A percentile compares a stretch with the other conserved stretches of the same genome.
These are phyloP conservation scores for Drosophila santomea DNA, from an alignment of 1,140 invertebrate species.

Conservation along the genomic window DNA sequence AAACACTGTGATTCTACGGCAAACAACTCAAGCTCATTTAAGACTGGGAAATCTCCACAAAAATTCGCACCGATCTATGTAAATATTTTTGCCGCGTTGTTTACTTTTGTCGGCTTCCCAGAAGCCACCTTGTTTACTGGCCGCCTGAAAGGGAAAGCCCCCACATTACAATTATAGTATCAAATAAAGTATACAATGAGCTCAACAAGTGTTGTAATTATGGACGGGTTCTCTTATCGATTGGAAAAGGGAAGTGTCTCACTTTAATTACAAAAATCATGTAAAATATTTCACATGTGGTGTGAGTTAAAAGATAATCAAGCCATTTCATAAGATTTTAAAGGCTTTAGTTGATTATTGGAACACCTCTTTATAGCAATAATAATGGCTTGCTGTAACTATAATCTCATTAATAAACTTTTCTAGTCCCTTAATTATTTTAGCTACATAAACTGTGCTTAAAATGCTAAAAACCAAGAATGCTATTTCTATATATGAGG, in stretches of 20 bases:
- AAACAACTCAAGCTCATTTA: conserved; percentile 13
- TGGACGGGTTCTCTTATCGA: conserved; percentile 9
- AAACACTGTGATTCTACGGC: conserved; percentile 12
- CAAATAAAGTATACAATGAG: conserved; percentile 4
- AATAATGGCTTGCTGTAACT: too few species aligned
- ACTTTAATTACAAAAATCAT: conserved; percentile 6
- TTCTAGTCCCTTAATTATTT: too few species aligned
- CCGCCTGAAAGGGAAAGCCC: conserved; percentile 25
- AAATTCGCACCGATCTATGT: conserved; percentile 16
- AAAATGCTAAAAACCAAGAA: too few species aligned
- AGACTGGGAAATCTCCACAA: conserved; percentile 38
- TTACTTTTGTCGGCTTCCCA: conserved; percentile 31
- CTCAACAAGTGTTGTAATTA: conserved; percentile 10
- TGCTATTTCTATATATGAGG: too few species aligned
- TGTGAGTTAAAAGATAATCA: not conserved
- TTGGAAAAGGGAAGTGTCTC: not conserved
- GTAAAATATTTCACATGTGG: conserved; percentile 3
- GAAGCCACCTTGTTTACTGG: conserved; percentile 26
- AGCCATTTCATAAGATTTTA: not conserved
- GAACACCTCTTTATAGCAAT: not conserved
- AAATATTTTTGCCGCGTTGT: conserved; percentile 15
- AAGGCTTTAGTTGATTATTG: not conserved
- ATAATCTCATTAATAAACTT: too few species aligned
- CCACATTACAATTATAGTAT: conserved; percentile 5
- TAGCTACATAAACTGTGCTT: too few species aligned